Base-by-base conservation (phyloP, 1,140 invertebrate species). In the Cyclina sinensis region DNA sequence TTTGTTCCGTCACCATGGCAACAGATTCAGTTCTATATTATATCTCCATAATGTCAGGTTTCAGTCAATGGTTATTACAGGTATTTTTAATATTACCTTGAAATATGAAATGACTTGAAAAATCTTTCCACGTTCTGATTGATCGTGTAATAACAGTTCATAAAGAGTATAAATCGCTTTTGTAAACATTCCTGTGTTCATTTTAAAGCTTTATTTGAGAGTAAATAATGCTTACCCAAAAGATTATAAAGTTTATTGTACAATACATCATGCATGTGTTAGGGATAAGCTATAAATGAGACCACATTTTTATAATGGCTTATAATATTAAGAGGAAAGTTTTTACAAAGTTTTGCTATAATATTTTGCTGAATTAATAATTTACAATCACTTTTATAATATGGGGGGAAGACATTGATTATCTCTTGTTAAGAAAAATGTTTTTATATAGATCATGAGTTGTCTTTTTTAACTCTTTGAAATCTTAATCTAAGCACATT, bases 151-250 rank as follows among this genome's bases (percentile, higher is more conserved):
- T n/a, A 62, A 62, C 27, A 62, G 5, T 32, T 16, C 16, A 37
- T 37, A 35, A 39, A 37, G 35, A 30, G 37, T 14, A 24, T 70
- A 70, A 70, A 70, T 70, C 65, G 21, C 65, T 39, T 70, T 39
- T 70, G 65, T 70, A 30, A 70, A 70, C 65, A 70, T 70, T 70
- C 65, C 24, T 62, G 57, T 62, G 57, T 62, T 62, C 57, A 62
- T 62, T 57, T 57, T 57, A 57, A 65, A 65, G 5, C 18, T 65
- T 65, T 65, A 65, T 65, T 35, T 39, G 16, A 70, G 32, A 70
- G 65, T 70, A 37, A 70, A 70, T 70, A 2, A 39, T 37, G 65
- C 65, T 70, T 70, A 27, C 24, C 27, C 35, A 37, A 70, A 39
- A 70, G 65, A 70, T 70, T 70, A 70, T 70, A 35, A 70, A 70